Percentiles rank a stretch among this genome's conserved stretches.
phyloP scores from a whole-genome alignment of 2,797 vertebrate genomes.

The Ficedula albicollis region DNA sequence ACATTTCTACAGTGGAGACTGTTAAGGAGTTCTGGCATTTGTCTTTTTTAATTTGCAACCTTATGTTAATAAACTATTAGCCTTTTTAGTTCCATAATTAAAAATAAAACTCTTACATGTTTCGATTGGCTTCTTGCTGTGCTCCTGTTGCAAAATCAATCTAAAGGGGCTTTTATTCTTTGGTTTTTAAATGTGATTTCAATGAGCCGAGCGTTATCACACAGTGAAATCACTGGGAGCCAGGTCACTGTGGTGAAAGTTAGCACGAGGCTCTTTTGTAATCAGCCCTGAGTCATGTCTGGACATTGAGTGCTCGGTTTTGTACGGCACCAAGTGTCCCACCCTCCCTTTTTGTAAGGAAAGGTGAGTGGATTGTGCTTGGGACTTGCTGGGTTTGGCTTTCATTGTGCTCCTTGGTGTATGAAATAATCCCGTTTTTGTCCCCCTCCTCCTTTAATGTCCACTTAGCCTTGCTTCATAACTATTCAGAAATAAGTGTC shows the following conservation, averaged over 20 bases:
- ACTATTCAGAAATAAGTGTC: not conserved
- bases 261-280: slow-evolving; percentile 27
- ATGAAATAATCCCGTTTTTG: not conserved
- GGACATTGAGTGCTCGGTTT: not conserved
- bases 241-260: slow-evolving; percentile 42
- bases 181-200: not conserved
- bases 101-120: not conserved
- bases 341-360: not conserved
- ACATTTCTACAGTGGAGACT: not conserved
- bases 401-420: not conserved
- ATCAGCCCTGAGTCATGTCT: slow-evolving; percentile 38
- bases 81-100: slow-evolving; percentile 9
- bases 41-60: slow-evolving; percentile 2
- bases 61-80: slow-evolving; percentile 39
- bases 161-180: not conserved
- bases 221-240: not conserved
- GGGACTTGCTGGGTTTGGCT: not conserved
- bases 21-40: slow-evolving; percentile 3
- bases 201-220: not conserved
- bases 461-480: not conserved
- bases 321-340: slow-evolving; percentile 21
- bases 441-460: not conserved
- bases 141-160: not conserved
- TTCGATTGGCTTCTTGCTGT: not conserved
- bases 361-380: not conserved